phyloP scores from a whole-genome alignment of 2,888 invertebrate genomes.

The Drosophila putrida region DNA sequence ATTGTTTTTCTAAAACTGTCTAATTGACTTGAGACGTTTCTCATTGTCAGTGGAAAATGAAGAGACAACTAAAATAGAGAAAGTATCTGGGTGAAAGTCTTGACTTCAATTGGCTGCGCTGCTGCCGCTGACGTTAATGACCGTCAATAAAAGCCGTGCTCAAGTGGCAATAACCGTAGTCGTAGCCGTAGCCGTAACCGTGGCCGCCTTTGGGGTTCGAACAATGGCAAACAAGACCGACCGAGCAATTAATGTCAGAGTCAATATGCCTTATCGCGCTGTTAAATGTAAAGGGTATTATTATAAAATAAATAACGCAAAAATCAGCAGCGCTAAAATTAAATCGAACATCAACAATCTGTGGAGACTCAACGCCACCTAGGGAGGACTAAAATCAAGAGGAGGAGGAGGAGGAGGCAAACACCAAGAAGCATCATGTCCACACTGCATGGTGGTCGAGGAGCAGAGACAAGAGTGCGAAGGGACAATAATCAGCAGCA shows the following conservation, averaged over 20 bases:
- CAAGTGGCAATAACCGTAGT: slow-evolving; percentile 64
- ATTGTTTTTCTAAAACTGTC: slow-evolving; percentile 5
- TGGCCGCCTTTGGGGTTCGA: slow-evolving; percentile 39
- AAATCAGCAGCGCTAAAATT: slow-evolving; percentile 76
- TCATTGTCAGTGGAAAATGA: slow-evolving; percentile 8
- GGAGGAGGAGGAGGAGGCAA: slow-evolving; percentile 24
- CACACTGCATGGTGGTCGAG: slow-evolving; percentile 9
- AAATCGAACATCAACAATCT: slow-evolving; percentile 79
- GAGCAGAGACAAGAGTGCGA: background rate
- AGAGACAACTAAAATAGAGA: slow-evolving; percentile 7
- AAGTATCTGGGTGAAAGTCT: slow-evolving; percentile 4
- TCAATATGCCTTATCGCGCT: slow-evolving; percentile 78
- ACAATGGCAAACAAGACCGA: slow-evolving; percentile 50
- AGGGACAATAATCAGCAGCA: slow-evolving; percentile 26
- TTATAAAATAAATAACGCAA: slow-evolving; percentile 80
- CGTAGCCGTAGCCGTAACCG: no score
- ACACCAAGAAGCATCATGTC: slow-evolving; percentile 29
- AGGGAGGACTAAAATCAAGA: slow-evolving; percentile 28
- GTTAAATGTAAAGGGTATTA: slow-evolving; percentile 80
- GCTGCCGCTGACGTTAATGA: slow-evolving; percentile 72
- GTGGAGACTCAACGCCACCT: slow-evolving; percentile 53
- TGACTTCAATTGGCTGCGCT: slow-evolving; percentile 29
- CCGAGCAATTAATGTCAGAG: slow-evolving; percentile 76
- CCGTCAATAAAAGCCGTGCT: slow-evolving; percentile 79
- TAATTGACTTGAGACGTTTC: slow-evolving; percentile 21